Percentiles rank a stretch among this genome's conserved stretches.
Conservation (phyloP, 2,888 invertebrate species). For the Terebella lapidaria region DNA sequence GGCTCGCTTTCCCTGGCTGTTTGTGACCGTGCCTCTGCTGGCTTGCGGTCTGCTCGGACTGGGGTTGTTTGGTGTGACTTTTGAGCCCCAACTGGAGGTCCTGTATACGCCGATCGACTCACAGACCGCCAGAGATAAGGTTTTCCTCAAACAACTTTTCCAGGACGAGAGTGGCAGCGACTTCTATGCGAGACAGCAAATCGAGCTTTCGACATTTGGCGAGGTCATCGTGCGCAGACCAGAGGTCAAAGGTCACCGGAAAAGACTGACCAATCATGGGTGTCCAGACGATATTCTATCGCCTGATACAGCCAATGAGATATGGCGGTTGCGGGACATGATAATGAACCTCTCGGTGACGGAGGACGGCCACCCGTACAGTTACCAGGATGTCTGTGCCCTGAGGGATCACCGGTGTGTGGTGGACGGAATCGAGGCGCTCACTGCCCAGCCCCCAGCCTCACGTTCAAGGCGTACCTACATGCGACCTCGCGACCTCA, state of each 20-base stretch:
- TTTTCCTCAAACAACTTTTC: slow-evolving; percentile 12
- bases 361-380: slow-evolving; percentile 8
- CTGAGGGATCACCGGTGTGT: slow-evolving; percentile 22
- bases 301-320: slow-evolving; percentile 1
- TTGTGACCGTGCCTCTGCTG: slow-evolving; percentile 19
- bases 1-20: slow-evolving; percentile 13
- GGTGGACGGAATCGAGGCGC: slow-evolving; percentile 24
- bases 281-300: neutral
- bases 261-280: neutral
- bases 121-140: slow-evolving; percentile 29
- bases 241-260: neutral
- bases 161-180: slow-evolving; percentile 9
- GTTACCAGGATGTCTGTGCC: slow-evolving; percentile 27
- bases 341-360: slow-evolving; percentile 10
- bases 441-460: too few species aligned
- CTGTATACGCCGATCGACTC: slow-evolving; percentile 35
- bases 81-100: slow-evolving; percentile 28
- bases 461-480: too few species aligned
- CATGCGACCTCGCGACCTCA: too few species aligned
- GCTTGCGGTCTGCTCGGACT: slow-evolving; percentile 25
- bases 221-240: slow-evolving; percentile 8
- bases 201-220: slow-evolving; percentile 9
- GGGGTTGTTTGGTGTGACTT: slow-evolving; percentile 23
- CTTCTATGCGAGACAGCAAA: slow-evolving; percentile 15
- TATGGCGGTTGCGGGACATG: slow-evolving; percentile 6